Conservation (phyloP, 2,797 vertebrate species). For the Glossophaga mutica region DNA sequence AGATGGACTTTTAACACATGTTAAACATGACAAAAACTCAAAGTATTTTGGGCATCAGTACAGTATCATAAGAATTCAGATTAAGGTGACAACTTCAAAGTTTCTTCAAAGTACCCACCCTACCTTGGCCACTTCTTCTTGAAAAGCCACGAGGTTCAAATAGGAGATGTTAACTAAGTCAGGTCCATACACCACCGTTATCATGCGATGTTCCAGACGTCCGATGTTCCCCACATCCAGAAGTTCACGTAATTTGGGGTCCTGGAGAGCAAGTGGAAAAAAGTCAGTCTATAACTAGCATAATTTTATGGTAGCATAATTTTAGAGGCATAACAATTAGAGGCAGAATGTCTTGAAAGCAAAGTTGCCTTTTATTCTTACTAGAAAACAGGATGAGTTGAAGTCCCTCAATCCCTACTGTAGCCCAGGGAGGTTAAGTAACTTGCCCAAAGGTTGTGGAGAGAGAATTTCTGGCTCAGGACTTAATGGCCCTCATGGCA, state of each 20-base stretch:
- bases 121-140: conserved; percentile 98
- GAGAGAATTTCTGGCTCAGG: background rate
- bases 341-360: background rate
- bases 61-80: background rate
- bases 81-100: background rate
- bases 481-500: background rate
- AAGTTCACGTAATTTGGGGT: conserved; percentile 93
- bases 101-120: background rate
- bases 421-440: background rate
- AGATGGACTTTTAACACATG: background rate
- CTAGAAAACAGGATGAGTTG: background rate
- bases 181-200: conserved; percentile 94
- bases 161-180: conserved; percentile 98
- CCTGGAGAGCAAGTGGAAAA: conserved; percentile 81
- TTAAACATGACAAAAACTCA: background rate
- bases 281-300: background rate
- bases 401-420: background rate
- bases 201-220: conserved; percentile 92
- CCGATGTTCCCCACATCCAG: conserved; percentile 92
- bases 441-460: background rate
- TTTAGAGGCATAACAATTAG: background rate
- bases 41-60: background rate
- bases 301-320: background rate
- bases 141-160: conserved; percentile 97
- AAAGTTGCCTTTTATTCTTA: background rate